These are phyloP conservation scores for Eriocheir sinensis DNA, from an alignment of 1,140 invertebrate species.

Conservation along the genomic window DNA sequence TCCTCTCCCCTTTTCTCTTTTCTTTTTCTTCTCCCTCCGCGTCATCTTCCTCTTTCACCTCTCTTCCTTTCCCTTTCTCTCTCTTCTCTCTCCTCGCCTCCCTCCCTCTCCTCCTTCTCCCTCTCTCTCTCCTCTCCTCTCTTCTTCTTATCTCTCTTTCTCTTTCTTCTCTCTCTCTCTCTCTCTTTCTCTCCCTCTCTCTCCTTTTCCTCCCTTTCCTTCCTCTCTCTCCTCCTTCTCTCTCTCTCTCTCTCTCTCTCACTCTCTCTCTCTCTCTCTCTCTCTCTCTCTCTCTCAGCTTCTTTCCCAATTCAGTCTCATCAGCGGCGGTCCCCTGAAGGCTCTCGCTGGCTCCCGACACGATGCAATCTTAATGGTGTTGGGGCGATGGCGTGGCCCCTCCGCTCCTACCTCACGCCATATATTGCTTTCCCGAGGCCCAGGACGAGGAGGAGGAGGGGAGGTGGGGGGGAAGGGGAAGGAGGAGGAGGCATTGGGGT, in stretches of 20 bases:
- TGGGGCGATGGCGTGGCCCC: background rate
- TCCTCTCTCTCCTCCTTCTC: background rate
- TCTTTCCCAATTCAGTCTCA: background rate
- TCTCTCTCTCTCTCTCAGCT: background rate
- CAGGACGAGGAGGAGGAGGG: constrained; percentile 9
- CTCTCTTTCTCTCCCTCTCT: background rate
- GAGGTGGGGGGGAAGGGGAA: background rate
- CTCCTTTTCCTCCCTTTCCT: background rate
- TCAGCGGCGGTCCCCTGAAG: constrained; percentile 16
- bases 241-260: background rate
- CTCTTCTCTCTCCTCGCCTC: background rate
- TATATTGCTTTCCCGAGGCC: no score
- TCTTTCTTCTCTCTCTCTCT: background rate
- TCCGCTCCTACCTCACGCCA: background rate
- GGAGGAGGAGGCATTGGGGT: background rate
- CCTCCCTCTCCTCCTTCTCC: background rate
- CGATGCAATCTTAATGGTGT: background rate
- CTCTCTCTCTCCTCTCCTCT: background rate
- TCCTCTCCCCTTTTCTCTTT: background rate
- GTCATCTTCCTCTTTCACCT: background rate
- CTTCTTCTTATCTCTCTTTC: background rate
- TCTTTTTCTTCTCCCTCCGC: background rate
- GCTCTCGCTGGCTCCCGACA: background rate
- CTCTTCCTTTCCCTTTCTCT: background rate
- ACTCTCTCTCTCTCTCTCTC: background rate